phyloP scores from a whole-genome alignment of 2,113 vertebrate species.

The Steatornis caripensis region DNA sequence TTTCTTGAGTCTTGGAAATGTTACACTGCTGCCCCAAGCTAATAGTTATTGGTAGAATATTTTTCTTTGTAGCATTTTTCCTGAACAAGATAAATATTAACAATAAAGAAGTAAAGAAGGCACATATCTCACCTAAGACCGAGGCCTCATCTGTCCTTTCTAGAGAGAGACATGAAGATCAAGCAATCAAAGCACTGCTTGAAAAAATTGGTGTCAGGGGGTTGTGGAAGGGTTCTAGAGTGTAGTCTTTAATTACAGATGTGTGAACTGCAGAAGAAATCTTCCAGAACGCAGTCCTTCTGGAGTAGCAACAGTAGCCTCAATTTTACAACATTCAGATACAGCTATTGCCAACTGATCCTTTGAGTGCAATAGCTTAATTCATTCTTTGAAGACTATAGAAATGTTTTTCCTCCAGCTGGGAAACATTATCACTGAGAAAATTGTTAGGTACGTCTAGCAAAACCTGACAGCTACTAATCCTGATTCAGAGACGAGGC shows the following conservation, averaged over 20 bases:
- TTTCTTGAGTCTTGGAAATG: not conserved
- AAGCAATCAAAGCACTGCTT: not conserved
- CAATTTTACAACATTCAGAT: not conserved
- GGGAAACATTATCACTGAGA: not conserved
- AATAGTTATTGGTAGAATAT: not conserved
- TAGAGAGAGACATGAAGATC: not conserved
- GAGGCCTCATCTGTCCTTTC: not conserved
- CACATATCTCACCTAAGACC: not conserved
- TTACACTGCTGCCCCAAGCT: not conserved
- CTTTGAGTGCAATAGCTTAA: not conserved
- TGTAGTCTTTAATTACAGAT: not conserved
- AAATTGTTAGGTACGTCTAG: not conserved
- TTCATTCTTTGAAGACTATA: not conserved
- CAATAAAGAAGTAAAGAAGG: not conserved
- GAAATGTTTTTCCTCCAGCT: not conserved
- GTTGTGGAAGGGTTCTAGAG: not conserved
- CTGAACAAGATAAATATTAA: not conserved
- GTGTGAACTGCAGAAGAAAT: not conserved
- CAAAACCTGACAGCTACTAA: conserved; percentile 31
- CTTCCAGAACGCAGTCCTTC: not conserved
- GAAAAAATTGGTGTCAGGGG: not conserved
- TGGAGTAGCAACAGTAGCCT: not conserved
- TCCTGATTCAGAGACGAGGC: not conserved
- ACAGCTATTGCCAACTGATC: not conserved
- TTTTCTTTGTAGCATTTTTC: not conserved